phyloP scores from a whole-genome alignment of 2,113 vertebrate species.

The Conger conger region DNA sequence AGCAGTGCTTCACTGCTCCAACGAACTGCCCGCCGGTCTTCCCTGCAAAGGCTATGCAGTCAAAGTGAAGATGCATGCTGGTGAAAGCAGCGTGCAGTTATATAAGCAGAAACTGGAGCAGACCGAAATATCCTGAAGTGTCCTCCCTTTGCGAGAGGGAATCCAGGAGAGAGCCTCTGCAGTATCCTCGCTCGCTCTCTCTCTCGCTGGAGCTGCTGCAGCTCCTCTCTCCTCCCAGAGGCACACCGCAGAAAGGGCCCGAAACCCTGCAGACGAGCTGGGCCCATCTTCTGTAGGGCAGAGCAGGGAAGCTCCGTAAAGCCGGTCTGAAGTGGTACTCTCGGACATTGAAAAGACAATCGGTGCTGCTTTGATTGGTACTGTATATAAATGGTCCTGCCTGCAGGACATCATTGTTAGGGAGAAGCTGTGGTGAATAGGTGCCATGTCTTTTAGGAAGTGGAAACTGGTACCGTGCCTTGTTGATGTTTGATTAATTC shows the following conservation, averaged over 20 bases:
- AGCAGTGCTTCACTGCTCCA: background rate
- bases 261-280: background rate
- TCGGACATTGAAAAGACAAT: background rate
- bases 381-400: background rate
- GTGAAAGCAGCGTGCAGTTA: background rate
- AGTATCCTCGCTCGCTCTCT: background rate
- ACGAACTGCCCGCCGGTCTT: background rate
- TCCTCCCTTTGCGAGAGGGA: background rate
- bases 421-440: background rate
- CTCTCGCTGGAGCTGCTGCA: background rate
- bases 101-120: slow-evolving; percentile 11
- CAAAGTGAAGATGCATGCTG: background rate
- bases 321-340: background rate
- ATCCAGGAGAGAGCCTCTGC: background rate
- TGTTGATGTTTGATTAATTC: background rate
- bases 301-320: background rate
- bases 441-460: background rate
- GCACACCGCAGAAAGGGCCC: background rate
- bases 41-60: background rate
- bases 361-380: background rate
- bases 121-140: slow-evolving; percentile 9
- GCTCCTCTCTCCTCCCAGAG: background rate
- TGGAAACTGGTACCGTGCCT: background rate
- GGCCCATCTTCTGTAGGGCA: background rate
- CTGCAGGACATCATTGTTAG: background rate